Percentiles rank a stretch among this genome's conserved stretches.
Evolutionary conservation across 2,888 invertebrate genomes (phyloP).

Genomic region (Sipha maydis): DNA sequence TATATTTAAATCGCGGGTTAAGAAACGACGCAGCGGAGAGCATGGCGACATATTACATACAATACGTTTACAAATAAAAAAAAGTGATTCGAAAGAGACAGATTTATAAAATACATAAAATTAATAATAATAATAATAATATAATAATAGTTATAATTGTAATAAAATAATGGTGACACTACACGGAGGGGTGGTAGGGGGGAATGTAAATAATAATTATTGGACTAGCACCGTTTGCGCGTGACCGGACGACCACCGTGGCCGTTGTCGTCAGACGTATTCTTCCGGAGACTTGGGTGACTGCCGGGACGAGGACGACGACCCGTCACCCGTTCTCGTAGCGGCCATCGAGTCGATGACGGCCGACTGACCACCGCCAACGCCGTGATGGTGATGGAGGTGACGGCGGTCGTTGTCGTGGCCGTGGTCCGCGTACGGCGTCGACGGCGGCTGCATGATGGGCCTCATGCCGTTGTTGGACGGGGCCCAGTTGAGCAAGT

Average conservation of each 20-base stretch:
- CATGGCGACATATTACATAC: not conserved
- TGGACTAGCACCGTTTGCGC: slow-evolving; percentile 40
- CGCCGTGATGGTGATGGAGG: not conserved
- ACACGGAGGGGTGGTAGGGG: not conserved
- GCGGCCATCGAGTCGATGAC: slow-evolving; percentile 9
- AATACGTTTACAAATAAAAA: not conserved
- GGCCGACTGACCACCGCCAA: not conserved
- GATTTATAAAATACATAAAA: slow-evolving; percentile 12
- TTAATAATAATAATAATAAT: not conserved
- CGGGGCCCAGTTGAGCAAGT: slow-evolving; percentile 86
- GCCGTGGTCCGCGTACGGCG: slow-evolving; percentile 36
- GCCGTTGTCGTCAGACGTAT: slow-evolving; percentile 61
- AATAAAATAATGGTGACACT: slow-evolving; percentile 1
- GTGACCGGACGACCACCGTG: not conserved
- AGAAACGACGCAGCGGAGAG: not conserved
- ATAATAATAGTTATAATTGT: too few relatives aligned
- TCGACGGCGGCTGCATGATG: slow-evolving; percentile 68
- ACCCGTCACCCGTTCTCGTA: slow-evolving; percentile 58
- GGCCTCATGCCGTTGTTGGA: slow-evolving; percentile 76
- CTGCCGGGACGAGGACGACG: slow-evolving; percentile 70
- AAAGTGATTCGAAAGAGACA: slow-evolving; percentile 32
- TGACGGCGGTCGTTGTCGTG: slow-evolving; percentile 42
- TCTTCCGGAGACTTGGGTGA: slow-evolving; percentile 63
- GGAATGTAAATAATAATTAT: not conserved
- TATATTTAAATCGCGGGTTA: not conserved